Evolutionary conservation across 2,888 invertebrate genomes (phyloP), one percentile per base, ranked within the genome.

Genomic region (Pristionchus arcanus): DNA sequence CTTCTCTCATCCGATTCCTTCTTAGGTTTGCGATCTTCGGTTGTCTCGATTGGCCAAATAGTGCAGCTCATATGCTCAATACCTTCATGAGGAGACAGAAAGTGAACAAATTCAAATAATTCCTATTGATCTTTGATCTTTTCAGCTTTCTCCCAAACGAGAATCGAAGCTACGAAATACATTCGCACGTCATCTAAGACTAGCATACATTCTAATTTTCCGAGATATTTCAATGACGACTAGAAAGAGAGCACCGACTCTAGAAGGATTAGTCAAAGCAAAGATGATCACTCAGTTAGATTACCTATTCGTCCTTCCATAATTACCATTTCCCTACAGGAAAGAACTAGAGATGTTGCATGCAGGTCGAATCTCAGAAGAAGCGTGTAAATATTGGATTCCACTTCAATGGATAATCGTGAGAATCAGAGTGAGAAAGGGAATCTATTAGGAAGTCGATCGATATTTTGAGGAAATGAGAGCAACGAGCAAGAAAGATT

Each of bases 321-420:
- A 16, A 11, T 25, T 15, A 42, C 5, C 3, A 28, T 7, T n/a
- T 25, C 9, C 28, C n/a, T 88, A 7, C 59, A 89, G 89, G 63
- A 63, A 89, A 28, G 89, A 89, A 37, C n/a, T 81, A 77, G 31
- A 59, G 59, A 77, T 89, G 89, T n/a, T 89, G 31, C 21, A 59
- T 16, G 42, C 34, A 16, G 66, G 81, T 21, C 55, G 89, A 42
- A 34, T 89, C 13, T 59, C 89, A 19, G 81, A 71, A 71, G 53
- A 77, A 16, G 89, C 89, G 2, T 89, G 89, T n/a, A 66, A 63
- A 15, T 89, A 81, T 37, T 89, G 89, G 89, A 81, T 89, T 53
- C 89, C 89, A 16, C 66, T 89, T 34, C 89, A 89, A 42, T 89
- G 89, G 89, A 89, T 89, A 9, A 63, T 89, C 28, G 89, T 89